Conservation (phyloP, 2,797 vertebrate species). For the Carcharodon carcharias region DNA sequence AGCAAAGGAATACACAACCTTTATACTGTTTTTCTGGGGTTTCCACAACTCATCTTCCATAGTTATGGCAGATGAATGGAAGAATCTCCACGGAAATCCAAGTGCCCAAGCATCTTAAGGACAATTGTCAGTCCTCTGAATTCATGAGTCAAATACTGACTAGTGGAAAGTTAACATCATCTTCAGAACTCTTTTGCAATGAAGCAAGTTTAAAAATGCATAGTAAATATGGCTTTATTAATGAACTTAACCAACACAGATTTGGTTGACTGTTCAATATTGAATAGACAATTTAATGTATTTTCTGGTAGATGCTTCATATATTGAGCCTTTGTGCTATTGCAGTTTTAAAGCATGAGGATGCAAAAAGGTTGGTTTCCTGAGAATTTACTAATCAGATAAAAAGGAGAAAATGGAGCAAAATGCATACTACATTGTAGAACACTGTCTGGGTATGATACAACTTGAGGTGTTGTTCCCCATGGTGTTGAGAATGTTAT, state of each 20-base stretch:
- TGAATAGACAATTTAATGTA: neutral
- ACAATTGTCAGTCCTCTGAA: neutral
- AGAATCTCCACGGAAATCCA: neutral
- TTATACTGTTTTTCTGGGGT: too few relatives aligned
- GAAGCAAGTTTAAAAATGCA: neutral
- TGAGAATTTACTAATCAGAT: neutral
- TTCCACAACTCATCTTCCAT: too few relatives aligned
- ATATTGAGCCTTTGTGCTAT: neutral
- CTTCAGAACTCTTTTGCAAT: neutral
- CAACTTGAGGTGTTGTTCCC: neutral
- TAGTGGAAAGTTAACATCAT: neutral
- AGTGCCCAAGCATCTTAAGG: neutral
- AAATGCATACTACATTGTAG: neutral
- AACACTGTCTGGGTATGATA: neutral
- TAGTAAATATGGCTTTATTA: neutral
- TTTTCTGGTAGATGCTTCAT: neutral
- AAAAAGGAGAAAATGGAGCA: neutral
- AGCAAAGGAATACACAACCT: too few relatives aligned
- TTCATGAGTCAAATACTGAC: neutral
- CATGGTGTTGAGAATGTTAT: too few relatives aligned
- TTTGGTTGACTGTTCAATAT: neutral
- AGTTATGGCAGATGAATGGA: too few relatives aligned
- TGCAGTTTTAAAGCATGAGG: neutral
- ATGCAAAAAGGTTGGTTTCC: neutral
- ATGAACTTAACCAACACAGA: neutral